Base-by-base conservation (phyloP, 2,113 vertebrate species). In the Sinocyclocheilus rhinocerous region DNA sequence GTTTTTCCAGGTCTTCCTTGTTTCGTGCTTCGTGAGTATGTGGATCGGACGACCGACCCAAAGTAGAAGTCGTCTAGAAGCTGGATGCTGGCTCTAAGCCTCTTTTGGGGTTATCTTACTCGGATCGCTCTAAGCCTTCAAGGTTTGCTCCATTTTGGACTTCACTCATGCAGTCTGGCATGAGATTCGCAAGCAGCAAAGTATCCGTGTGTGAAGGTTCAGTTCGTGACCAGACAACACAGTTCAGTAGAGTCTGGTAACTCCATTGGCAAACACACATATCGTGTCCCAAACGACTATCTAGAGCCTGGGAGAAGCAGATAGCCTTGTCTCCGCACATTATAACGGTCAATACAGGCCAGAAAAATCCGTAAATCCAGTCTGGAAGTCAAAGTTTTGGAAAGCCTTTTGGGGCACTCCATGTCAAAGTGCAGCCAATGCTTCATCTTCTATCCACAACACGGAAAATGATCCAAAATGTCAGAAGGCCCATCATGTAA, bases 111-210 rank as follows among this genome's bases (percentile, higher is more conserved):
- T 61, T 9, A 16, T 36, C 75, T 26, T 18, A n/a, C 76, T 78
- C 33, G 0, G 15, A 76, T 76, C 13, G 45, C 45, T 52, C 6
- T 18, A 15, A 80, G 55, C 55, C 20, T 78, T 57, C 16, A 59
- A 78, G 52, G 29, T 65, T 77, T 18, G 7, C 55, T 7, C 6
- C 11, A 59, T 36, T 70, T 82, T 50, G 22, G 42, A 87, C 77
- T 80, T 69, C 61, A 69, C 52, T 82, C 80, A 73, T 86, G 87
- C 76, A 67, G 52, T 84, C 85, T 81, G 57, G 81, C 76, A 84
- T 70, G 88, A 89, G 85, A 83, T 76, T 78, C 61, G 76, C 85
- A 72, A 87, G 85, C 88, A 89, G 85, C 88, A 87, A 85, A 50
- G 57, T 33, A 81, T 78, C 24, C 72, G 72, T 42, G 42, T 26